These are phyloP conservation scores for Macrophya annulata DNA, from an alignment of 2,888 invertebrate genomes.

Conservation along the genomic window DNA sequence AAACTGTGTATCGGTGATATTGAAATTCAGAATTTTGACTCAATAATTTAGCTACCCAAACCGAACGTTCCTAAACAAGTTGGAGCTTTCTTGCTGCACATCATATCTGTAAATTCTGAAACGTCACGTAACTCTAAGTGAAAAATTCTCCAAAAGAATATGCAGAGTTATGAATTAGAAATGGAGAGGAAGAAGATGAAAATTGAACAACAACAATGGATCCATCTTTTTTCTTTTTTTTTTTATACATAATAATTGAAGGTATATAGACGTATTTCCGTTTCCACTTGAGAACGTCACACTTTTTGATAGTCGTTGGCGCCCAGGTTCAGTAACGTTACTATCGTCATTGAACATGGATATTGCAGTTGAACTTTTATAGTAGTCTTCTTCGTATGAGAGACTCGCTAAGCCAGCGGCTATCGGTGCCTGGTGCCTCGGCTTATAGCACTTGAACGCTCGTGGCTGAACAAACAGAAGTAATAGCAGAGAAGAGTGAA, in stretches of 20 bases:
- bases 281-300: conserved; percentile 6
- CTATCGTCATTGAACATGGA: conserved; percentile 43
- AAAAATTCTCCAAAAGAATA: not conserved
- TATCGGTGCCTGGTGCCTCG: conserved; percentile 44
- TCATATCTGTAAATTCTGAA: not conserved
- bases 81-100: not conserved
- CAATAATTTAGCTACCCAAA: too few relatives aligned
- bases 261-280: conserved; percentile 18
- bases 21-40: too few relatives aligned
- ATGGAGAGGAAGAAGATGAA: conserved; percentile 50
- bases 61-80: not conserved
- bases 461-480: conserved; percentile 54
- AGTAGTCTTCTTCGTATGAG: conserved; percentile 44
- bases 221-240: conserved; percentile 57
- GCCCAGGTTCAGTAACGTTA: conserved; percentile 16
- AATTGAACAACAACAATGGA: conserved; percentile 20
- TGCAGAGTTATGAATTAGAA: conserved; percentile 12
- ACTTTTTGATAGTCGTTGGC: conserved; percentile 27
- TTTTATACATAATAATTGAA: not conserved
- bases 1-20: too few relatives aligned
- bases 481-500: conserved; percentile 52
- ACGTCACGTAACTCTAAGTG: not conserved
- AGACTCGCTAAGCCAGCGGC: conserved; percentile 47
- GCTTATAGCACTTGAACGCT: conserved; percentile 43
- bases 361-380: conserved; percentile 52